A percentile compares a stretch with the other conserved stretches of the same genome.
These are phyloP conservation scores for Porites lutea DNA, from an alignment of 64 coral and sea anemone genomes.

Conservation along the genomic window DNA sequence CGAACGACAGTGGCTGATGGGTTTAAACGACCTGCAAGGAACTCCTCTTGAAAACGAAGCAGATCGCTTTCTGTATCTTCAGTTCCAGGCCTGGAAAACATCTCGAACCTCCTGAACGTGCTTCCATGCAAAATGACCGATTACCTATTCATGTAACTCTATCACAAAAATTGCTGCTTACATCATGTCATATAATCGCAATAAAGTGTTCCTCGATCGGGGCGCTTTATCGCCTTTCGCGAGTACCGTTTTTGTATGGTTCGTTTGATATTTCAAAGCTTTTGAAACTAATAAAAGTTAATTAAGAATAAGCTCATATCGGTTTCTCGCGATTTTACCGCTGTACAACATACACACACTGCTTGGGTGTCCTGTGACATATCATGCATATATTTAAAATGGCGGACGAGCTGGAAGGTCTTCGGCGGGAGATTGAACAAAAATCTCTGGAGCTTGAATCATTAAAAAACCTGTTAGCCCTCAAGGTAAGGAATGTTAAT, in stretches of 20 bases:
- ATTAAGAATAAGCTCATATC: no score
- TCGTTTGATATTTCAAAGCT: no score
- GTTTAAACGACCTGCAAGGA: conserved; percentile 32
- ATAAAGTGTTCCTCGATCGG: no score
- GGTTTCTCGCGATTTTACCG: no score
- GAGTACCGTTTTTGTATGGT: no score
- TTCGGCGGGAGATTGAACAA: conserved; percentile 64
- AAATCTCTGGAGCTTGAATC: conserved; percentile 75
- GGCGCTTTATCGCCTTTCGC: no score
- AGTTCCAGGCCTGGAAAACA: conserved; percentile 52
- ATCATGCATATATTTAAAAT: conserved; percentile 50
- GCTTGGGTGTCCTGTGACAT: not conserved
- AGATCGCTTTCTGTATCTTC: conserved; percentile 46
- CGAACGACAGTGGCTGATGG: conserved; percentile 44
- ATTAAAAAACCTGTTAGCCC: conserved; percentile 59
- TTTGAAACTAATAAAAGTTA: no score
- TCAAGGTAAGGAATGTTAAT: conserved; percentile 59
- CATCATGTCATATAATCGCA: no score
- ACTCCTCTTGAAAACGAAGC: conserved; percentile 43
- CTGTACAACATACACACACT: no score
- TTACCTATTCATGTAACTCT: no score
- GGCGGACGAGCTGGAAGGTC: conserved; percentile 77
- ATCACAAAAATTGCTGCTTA: no score
- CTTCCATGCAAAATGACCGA: no score
- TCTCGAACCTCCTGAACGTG: not conserved